A percentile compares a stretch with the other conserved stretches of the same genome.
These are phyloP conservation scores for Ectropis grisescens DNA, from an alignment of 1,140 invertebrate species.

Conservation along the genomic window DNA sequence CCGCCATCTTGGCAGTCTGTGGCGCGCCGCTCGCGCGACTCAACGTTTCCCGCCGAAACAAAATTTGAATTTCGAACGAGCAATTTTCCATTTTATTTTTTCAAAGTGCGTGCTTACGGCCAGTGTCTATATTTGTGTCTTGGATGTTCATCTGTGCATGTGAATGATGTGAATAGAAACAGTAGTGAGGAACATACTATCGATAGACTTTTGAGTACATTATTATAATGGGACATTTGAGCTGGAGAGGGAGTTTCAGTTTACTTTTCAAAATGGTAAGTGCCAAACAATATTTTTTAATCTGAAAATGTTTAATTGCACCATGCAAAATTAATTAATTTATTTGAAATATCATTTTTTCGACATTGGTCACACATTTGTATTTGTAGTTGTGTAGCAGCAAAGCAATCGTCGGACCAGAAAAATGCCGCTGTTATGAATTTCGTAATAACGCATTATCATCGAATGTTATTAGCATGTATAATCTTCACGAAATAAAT, in stretches of 20 bases:
- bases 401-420: constrained; percentile 2
- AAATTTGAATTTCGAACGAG: constrained; percentile 36
- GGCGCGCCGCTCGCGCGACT: constrained; percentile 44
- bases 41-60: constrained; percentile 51
- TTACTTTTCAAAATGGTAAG: constrained; percentile 26
- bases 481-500: constrained; percentile 3
- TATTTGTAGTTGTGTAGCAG: constrained; percentile 2
- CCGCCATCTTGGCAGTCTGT: constrained; percentile 62
- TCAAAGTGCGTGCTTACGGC: constrained; percentile 26
- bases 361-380: too few relatives aligned
- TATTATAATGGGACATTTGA: constrained; percentile 23
- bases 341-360: constrained; percentile 1
- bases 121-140: constrained; percentile 27
- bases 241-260: constrained; percentile 10
- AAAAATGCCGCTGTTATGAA: constrained; percentile 2
- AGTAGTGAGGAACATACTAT: constrained; percentile 24
- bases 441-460: constrained; percentile 12
- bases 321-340: too few relatives aligned
- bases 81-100: constrained; percentile 24
- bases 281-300: too few relatives aligned
- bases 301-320: too few relatives aligned
- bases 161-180: constrained; percentile 46
- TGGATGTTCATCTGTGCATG: constrained; percentile 28
- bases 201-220: constrained; percentile 19
- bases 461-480: constrained; percentile 12